Evolutionary conservation across 2,113 vertebrate species (phyloP), one percentile per base, ranked within the genome.

Genomic region (Canis aureus): DNA sequence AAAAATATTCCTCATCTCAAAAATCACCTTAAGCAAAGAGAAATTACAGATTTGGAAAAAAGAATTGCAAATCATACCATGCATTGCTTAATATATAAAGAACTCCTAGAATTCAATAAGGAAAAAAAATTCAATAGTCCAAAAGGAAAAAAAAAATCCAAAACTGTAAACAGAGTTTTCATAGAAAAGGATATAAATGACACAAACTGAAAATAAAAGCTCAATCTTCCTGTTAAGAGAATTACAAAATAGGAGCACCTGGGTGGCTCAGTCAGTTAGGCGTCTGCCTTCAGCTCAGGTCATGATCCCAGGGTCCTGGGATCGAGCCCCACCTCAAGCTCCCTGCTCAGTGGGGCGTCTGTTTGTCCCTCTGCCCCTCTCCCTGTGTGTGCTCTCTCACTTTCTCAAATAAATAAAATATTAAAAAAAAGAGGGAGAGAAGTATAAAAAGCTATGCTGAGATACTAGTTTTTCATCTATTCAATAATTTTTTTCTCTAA

Each of bases 211-310:
- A 29, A 35, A 74, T 43, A 81, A 66, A 89, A 73, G 25, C 64
- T 97, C 69, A 84, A 49, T 55, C 73, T 94, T n/a, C 81, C 38
- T 92, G 8, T 73, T 89, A 89, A 85, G 13, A 93, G 49, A 85
- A 94, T 53, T 89, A n/a, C 8, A 95, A 78, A 91, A 92, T 20
- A 62, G 71, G 76, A 91, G 81, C 19, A 7, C 43, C 43, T 43
- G 43, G 43, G 43, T 43, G 43, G 43, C 43, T 43, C 43, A 43
- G 43, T 43, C 43, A 43, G 43, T 43, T 43, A 43, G 43, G 43
- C 43, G 43, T 43, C 43, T 43, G 43, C 43, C 43, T 43, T 43
- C 43, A 43, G 43, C 43, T 43, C 43, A 43, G 43, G 43, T 43
- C 43, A 43, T 43, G 43, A 43, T 43, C 43, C 43, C 43, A 7